phyloP scores from a whole-genome alignment of 2,797 vertebrate species.

The Anguilla anguilla region DNA sequence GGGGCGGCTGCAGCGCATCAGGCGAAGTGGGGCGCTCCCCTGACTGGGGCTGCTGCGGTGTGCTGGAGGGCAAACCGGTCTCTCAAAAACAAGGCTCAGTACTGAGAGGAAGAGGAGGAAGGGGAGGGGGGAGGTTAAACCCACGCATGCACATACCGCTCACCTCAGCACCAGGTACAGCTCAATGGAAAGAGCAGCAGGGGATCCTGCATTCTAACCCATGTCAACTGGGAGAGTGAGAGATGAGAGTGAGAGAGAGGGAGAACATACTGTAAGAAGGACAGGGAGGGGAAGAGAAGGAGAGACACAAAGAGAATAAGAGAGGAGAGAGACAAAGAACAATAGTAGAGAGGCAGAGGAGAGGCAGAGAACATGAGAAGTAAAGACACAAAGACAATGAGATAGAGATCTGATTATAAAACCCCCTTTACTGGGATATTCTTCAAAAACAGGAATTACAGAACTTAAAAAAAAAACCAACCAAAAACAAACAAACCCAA shows the following conservation, averaged over 20 bases:
- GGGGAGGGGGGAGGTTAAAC: neutral
- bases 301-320: slow-evolving; percentile 27
- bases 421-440: too few species aligned
- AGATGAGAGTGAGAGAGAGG: neutral
- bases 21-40: neutral
- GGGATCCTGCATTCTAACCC: neutral
- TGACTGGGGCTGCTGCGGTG: neutral
- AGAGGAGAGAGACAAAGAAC: slow-evolving; percentile 44
- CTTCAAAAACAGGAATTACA: too few species aligned
- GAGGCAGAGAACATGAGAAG: too few species aligned
- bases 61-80: neutral
- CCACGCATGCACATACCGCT: neutral
- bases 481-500: too few species aligned
- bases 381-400: too few species aligned
- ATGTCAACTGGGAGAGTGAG: neutral
- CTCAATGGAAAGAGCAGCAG: neutral
- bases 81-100: neutral
- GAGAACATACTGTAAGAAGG: neutral
- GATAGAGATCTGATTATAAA: too few species aligned
- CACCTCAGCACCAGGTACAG: slow-evolving; percentile 17
- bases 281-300: neutral
- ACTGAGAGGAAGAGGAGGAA: neutral
- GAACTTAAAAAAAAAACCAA: too few species aligned
- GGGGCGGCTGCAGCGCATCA: too few species aligned
- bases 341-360: too few species aligned